Percentiles rank a stretch among this genome's conserved stretches.
Evolutionary conservation across 2,888 invertebrate genomes (phyloP).

Genomic region (Argynnis bischoffii): DNA sequence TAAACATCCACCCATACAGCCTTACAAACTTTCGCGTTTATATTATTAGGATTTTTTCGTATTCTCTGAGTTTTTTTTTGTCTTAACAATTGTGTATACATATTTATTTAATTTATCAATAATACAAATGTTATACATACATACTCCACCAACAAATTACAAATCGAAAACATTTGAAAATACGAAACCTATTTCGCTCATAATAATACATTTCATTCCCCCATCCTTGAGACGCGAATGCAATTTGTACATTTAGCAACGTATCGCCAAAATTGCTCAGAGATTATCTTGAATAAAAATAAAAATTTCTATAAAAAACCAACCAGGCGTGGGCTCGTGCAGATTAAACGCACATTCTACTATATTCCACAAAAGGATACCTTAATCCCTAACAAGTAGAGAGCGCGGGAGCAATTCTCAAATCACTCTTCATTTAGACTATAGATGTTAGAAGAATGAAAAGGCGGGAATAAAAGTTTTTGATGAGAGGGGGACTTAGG

Average conservation of each 20-base stretch:
- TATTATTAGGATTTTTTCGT: no score
- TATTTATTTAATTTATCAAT: no score
- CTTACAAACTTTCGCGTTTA: no score
- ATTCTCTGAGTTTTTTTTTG: no score
- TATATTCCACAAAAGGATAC: conserved; percentile 80
- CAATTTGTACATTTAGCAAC: conserved; percentile 27
- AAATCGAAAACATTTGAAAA: no score
- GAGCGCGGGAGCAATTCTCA: conserved; percentile 63
- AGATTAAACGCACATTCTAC: conserved; percentile 80
- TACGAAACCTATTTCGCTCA: neutral
- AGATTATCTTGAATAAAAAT: conserved; percentile 62
- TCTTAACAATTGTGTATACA: no score
- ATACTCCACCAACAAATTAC: no score
- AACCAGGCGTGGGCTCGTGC: conserved; percentile 62
- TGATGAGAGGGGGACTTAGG: conserved; percentile 36
- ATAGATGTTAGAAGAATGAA: conserved; percentile 35
- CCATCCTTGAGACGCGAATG: conserved; percentile 22
- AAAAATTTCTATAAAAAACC: conserved; percentile 64
- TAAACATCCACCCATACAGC: no score
- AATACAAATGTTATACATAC: no score
- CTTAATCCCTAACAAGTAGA: conserved; percentile 79
- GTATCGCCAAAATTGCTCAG: conserved; percentile 58
- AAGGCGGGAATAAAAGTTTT: conserved; percentile 36
- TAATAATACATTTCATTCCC: neutral
- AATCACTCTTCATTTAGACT: conserved; percentile 48